Base-by-base conservation (phyloP, 2,888 invertebrate species). In the Papilio demoleus region DNA sequence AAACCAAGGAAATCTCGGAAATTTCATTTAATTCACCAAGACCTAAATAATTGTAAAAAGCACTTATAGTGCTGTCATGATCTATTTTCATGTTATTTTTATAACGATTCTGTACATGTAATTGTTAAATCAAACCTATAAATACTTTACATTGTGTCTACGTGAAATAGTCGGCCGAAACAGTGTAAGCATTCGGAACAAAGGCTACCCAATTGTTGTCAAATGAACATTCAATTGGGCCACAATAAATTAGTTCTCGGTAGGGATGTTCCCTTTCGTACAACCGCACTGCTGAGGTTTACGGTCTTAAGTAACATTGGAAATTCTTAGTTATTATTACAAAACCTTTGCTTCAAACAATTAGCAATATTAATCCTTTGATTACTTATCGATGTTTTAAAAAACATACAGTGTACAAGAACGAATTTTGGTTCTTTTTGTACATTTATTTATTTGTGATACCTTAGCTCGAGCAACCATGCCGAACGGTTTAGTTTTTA, bases 221-320 rank as follows among this genome's bases (percentile, higher is more conserved):
- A 86, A 88, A 88, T 89, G 90, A 90, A 90, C 87, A 91, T 90
- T 90, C 91, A 89, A 91, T 90, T 90, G 90, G 83, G 77, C 78
- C 80, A 87, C 86, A 78, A 82, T 83, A 82, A 82, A 83, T 83
- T 81, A 80, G 79, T 76, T 73, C 70, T 45, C 68, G 67, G 72
- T 72, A 71, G 70, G 65, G 74, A 78, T 73, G 80, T 82, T 86
- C 86, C 86, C 86, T 87, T 85, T 88, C 86, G 81, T 81, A 83
- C 83, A 87, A 80, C 78, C 81, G 78, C 80, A 77, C 12, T 22
- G 27, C 62, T 62, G 56, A 11, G 63, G 68, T 58, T 56, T 45
- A 19, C 65, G 68, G 62, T 70, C 70, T 73, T 69, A 73, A 74
- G 73, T 73, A 74, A 72, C 70, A 71, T 67, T 42, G 65, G 62